Evolutionary conservation across 2,797 vertebrate species (phyloP).

Genomic region (Takifugu rubripes): DNA sequence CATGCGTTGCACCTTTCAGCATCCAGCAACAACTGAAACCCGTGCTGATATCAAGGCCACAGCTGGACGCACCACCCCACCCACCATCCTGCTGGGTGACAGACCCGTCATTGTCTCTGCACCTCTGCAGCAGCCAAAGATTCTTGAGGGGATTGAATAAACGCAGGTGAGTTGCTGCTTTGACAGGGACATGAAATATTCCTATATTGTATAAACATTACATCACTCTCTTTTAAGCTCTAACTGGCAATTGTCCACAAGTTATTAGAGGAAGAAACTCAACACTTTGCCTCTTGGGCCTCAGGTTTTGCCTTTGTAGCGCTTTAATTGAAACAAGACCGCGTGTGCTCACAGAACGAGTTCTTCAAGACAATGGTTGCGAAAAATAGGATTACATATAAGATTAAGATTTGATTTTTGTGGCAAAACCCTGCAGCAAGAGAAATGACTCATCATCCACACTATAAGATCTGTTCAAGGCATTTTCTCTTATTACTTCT

Average conservation of each 20-base stretch:
- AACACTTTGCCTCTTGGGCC: conserved; percentile 28
- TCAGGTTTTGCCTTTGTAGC: conserved; percentile 15
- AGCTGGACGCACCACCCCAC: neutral
- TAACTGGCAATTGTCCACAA: conserved; percentile 69
- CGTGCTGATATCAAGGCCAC: conserved; percentile 8
- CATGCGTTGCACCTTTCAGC: neutral
- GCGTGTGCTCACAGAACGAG: neutral
- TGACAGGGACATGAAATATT: conserved; percentile 76
- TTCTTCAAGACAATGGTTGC: neutral
- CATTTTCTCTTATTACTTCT: conserved; percentile 50
- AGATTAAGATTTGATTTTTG: neutral
- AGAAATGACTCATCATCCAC: conserved; percentile 16
- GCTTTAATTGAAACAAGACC: neutral
- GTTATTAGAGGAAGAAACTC: conserved; percentile 54
- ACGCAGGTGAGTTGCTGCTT: conserved; percentile 73
- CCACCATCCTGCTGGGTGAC: conserved; percentile 40
- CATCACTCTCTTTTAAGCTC: conserved; percentile 69
- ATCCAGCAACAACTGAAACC: conserved; percentile 9
- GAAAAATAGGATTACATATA: neutral
- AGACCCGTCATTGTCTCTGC: conserved; percentile 66
- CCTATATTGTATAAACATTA: conserved; percentile 78
- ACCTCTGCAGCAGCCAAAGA: conserved; percentile 52
- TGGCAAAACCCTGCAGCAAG: neutral
- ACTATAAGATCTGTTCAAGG: conserved; percentile 40
- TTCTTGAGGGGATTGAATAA: conserved; percentile 73